Evolutionary conservation across 2,888 invertebrate species (phyloP).

Genomic region (Caradrina clavipalpis): DNA sequence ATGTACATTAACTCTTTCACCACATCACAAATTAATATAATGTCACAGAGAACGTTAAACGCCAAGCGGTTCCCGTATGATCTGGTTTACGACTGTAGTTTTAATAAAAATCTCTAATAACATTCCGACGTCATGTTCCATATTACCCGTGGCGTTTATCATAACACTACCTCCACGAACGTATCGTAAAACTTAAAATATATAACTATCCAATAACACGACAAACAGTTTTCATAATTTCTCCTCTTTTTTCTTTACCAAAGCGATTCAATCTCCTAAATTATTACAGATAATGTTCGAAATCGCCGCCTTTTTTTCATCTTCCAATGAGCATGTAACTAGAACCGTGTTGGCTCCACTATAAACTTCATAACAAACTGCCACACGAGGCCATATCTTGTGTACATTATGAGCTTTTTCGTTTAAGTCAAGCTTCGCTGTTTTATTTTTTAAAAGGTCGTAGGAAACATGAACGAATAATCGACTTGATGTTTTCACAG

Average conservation of each 20-base stretch:
- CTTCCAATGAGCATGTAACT: slow-evolving; percentile 83
- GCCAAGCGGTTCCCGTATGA: slow-evolving; percentile 75
- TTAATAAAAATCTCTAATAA: slow-evolving; percentile 87
- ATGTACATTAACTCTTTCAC: slow-evolving; percentile 69
- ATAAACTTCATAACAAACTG: slow-evolving; percentile 91
- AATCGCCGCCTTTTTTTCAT: slow-evolving; percentile 77
- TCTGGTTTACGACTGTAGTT: slow-evolving; percentile 82
- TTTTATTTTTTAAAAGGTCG: slow-evolving; percentile 61
- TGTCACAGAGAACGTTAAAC: slow-evolving; percentile 73
- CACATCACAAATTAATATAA: slow-evolving; percentile 76
- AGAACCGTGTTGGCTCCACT: slow-evolving; percentile 84
- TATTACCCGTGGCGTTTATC: slow-evolving; percentile 78
- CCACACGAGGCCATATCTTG: slow-evolving; percentile 88
- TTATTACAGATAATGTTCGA: slow-evolving; percentile 82
- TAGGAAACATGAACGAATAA: slow-evolving; percentile 56
- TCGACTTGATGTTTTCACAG: slow-evolving; percentile 54
- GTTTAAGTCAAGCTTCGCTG: slow-evolving; percentile 79
- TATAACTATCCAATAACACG: slow-evolving; percentile 82
- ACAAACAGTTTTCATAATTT: slow-evolving; percentile 78
- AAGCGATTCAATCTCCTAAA: slow-evolving; percentile 81
- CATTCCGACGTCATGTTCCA: slow-evolving; percentile 82
- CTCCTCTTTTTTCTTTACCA: slow-evolving; percentile 63
- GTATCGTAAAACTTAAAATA: slow-evolving; percentile 79
- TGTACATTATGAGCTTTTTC: slow-evolving; percentile 90
- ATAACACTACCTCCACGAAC: slow-evolving; percentile 75